phyloP scores from a whole-genome alignment of 2,797 vertebrate genomes.

The Rhinoraja longicauda region DNA sequence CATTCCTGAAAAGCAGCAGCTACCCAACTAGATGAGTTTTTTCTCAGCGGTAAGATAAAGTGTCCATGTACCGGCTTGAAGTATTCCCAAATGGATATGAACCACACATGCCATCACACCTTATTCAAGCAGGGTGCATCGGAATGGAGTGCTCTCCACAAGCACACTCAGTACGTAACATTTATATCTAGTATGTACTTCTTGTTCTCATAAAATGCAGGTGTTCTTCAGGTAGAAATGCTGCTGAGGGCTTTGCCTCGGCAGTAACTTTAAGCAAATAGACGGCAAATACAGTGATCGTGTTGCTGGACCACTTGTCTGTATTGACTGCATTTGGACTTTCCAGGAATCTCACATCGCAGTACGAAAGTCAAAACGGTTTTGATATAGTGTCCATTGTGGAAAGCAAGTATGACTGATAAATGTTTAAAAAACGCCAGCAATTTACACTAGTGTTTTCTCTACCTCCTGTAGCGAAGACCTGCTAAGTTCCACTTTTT shows the following conservation, averaged over 20 bases:
- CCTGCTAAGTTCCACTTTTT: conserved; percentile 6
- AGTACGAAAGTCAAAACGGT: neutral
- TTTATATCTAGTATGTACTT: conserved; percentile 45
- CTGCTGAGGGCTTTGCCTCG: conserved; percentile 4
- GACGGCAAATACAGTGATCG: conserved; percentile 9
- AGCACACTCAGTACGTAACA: conserved; percentile 59
- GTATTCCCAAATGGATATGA: conserved; percentile 52
- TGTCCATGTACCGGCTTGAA: conserved; percentile 38
- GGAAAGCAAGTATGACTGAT: conserved; percentile 11
- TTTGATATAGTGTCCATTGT: conserved; percentile 5
- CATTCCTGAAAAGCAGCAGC: conserved; percentile 44
- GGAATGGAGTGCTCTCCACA: conserved; percentile 58
- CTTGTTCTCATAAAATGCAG: conserved; percentile 18
- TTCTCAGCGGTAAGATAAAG: conserved; percentile 5
- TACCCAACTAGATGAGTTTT: conserved; percentile 42
- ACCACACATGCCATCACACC: conserved; percentile 52
- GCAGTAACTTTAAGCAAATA: conserved; percentile 13
- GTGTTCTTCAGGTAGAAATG: conserved; percentile 16
- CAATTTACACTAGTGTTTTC: conserved; percentile 22
- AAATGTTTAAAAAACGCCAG: conserved; percentile 17
- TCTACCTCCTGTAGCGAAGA: conserved; percentile 7
- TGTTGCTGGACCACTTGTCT: conserved; percentile 17
- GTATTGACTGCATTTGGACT: conserved; percentile 5
- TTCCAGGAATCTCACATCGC: conserved; percentile 12
- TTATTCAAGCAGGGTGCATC: conserved; percentile 58